These are phyloP conservation scores for Rhagophthalmus giganteus DNA, from an alignment of 2,888 invertebrate species.

Conservation along the genomic window DNA sequence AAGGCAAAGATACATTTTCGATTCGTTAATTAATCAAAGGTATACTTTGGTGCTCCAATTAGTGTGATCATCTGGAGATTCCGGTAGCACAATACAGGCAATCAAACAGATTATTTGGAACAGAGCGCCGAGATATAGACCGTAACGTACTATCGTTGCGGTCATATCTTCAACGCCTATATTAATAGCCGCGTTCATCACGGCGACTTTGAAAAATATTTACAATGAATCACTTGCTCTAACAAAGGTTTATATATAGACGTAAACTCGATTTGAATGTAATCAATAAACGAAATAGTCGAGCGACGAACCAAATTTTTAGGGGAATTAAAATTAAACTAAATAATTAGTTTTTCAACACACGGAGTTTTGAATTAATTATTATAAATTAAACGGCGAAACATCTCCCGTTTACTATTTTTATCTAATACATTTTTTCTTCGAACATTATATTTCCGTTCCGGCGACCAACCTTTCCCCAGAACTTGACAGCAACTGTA, in stretches of 20 bases:
- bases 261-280: background rate
- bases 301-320: too few relatives aligned
- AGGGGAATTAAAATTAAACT: conserved; percentile 1
- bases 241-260: background rate
- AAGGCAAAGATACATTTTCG: too few relatives aligned
- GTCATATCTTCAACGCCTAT: conserved; percentile 71
- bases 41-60: conserved; percentile 59
- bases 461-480: too few relatives aligned
- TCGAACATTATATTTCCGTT: too few relatives aligned
- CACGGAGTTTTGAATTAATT: too few relatives aligned
- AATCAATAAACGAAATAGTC: too few relatives aligned
- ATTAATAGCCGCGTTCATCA: conserved; percentile 55
- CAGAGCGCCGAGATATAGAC: conserved; percentile 83
- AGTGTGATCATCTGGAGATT: conserved; percentile 59
- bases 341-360: too few relatives aligned
- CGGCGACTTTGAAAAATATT: conserved; percentile 24
- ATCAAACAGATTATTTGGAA: conserved; percentile 84
- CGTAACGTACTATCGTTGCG: conserved; percentile 74
- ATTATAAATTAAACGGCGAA: too few relatives aligned
- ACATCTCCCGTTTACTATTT: too few relatives aligned
- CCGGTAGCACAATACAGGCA: conserved; percentile 79
- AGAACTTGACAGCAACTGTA: background rate
- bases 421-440: too few relatives aligned
- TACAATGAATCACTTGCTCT: background rate
- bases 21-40: conserved; percentile 3